Percentiles rank a stretch among this genome's conserved stretches.
These are phyloP conservation scores for Oxystoma pomonae DNA, from an alignment of 2,888 invertebrate species.

Conservation along the genomic window DNA sequence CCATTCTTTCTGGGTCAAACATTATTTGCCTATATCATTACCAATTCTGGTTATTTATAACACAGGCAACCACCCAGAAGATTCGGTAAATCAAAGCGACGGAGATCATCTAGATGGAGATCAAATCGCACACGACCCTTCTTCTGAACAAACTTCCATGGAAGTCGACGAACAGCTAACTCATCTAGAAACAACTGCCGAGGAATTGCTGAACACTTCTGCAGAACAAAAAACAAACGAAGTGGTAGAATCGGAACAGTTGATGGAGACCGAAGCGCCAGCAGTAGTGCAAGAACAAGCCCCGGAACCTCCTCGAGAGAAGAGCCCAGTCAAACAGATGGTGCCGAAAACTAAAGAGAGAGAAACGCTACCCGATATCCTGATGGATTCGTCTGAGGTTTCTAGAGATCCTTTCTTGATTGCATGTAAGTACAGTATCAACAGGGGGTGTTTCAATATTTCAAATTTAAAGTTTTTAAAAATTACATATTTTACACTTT, in stretches of 20 bases:
- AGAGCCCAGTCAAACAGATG: background rate
- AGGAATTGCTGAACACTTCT: background rate
- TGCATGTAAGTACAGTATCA: conserved; percentile 19
- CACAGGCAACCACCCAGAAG: background rate
- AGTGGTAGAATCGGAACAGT: background rate
- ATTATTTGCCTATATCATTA: too few relatives aligned
- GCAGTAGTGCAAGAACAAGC: background rate
- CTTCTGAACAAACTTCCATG: background rate
- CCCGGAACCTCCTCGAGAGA: background rate
- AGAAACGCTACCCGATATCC: conserved; percentile 8
- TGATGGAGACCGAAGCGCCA: background rate
- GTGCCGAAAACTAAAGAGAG: background rate
- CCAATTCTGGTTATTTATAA: too few relatives aligned
- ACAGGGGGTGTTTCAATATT: too few relatives aligned
- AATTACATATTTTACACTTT: background rate
- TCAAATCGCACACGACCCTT: background rate
- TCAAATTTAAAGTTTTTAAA: background rate
- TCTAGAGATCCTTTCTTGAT: conserved; percentile 18
- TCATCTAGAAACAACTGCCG: background rate
- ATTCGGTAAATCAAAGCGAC: background rate
- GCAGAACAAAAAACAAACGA: background rate
- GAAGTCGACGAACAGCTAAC: background rate
- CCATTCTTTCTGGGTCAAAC: too few relatives aligned
- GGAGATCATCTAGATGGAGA: background rate
- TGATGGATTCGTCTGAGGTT: conserved; percentile 20